Conservation (phyloP, 1,140 invertebrate genomes). For the Riptortus pedestris region DNA sequence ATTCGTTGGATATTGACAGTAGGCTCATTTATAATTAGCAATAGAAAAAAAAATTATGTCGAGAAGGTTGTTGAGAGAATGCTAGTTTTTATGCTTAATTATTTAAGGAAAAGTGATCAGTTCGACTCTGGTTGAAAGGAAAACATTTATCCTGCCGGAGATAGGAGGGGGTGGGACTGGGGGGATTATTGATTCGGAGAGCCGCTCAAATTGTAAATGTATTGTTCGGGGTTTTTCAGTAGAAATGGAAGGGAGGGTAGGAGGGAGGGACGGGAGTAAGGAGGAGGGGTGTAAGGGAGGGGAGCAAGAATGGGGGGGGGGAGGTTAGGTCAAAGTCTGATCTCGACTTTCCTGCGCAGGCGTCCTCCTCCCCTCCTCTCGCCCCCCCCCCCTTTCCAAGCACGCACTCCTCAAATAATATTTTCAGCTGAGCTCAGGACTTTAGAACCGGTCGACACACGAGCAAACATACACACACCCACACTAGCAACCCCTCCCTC, state of each 20-base stretch:
- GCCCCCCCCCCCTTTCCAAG: neutral
- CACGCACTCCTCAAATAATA: conserved; percentile 15
- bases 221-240: conserved; percentile 17
- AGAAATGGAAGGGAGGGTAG: conserved; percentile 13
- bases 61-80: too few species aligned
- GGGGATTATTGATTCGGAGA: conserved; percentile 12
- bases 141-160: too few species aligned
- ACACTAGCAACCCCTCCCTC: too few species aligned
- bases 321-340: conserved; percentile 10
- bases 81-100: too few species aligned
- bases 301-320: conserved; percentile 4
- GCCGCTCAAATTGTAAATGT: conserved; percentile 12
- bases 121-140: too few species aligned
- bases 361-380: neutral
- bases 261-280: neutral
- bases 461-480: too few species aligned
- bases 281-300: conserved; percentile 4
- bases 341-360: neutral
- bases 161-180: neutral
- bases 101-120: too few species aligned
- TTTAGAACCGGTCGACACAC: neutral
- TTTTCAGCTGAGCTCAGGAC: conserved; percentile 6
- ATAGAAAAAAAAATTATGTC: too few species aligned
- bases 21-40: too few species aligned
- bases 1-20: too few species aligned